Conservation (phyloP, 2,113 vertebrate species). For the Entelurus aequoreus region DNA sequence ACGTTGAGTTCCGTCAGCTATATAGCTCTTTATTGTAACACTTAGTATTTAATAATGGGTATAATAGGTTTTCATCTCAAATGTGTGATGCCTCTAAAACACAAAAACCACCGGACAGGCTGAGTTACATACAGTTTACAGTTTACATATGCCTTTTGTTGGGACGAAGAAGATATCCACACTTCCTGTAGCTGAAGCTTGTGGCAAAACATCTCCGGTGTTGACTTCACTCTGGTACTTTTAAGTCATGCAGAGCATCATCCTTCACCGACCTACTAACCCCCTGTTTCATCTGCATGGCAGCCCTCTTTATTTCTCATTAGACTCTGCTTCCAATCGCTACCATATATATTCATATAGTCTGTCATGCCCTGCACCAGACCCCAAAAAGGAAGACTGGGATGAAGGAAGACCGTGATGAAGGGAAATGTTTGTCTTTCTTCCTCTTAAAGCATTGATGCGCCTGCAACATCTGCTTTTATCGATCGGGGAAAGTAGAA, state of each 20-base stretch:
- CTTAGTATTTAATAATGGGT: too few species aligned
- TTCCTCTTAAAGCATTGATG: conserved; percentile 22
- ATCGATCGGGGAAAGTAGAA: conserved; percentile 41
- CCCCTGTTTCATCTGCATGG: neutral
- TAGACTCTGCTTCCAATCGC: neutral
- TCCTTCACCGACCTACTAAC: neutral
- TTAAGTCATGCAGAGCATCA: neutral
- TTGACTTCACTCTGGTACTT: neutral
- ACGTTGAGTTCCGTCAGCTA: too few species aligned
- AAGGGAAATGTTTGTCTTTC: conserved; percentile 42
- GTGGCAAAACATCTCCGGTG: too few species aligned
- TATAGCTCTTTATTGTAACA: too few species aligned
- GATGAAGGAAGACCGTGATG: neutral
- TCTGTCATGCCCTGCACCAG: neutral
- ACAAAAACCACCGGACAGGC: too few species aligned
- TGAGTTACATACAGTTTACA: too few species aligned
- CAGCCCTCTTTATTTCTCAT: neutral
- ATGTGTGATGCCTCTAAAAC: too few species aligned
- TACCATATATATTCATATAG: neutral
- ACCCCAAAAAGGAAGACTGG: neutral
- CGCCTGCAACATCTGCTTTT: conserved; percentile 14
- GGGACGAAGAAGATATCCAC: too few species aligned
- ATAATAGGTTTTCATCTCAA: too few species aligned
- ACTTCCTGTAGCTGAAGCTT: too few species aligned
- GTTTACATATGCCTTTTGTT: too few species aligned